Evolutionary conservation across 2,888 invertebrate genomes (phyloP), one percentile per base, ranked within the genome.

Genomic region (Oscheius sp.): DNA sequence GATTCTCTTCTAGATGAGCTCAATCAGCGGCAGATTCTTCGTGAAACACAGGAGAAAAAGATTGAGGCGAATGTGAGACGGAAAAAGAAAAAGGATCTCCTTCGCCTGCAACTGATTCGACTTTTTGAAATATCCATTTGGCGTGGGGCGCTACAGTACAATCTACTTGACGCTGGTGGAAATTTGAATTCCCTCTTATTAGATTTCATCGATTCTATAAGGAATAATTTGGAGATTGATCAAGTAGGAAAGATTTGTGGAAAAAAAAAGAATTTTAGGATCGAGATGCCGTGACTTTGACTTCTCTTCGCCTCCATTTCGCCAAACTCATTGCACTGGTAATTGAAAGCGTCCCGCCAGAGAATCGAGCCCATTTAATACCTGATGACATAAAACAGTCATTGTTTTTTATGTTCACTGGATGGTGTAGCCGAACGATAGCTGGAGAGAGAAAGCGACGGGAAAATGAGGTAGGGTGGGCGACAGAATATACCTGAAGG

Each of bases 1-100:
- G 94, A 94, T 94, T 95, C 96, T 88, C 89, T 98, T 70, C 92
- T 97, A 91, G 98, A 98, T 84, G 98, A 98, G 88, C 87, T 98
- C 65, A 91, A 93, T 6, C 91, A 92, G 1, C 63, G 78, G 12
- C 80, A 79, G 0, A 92, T 94, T 75, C 91, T 99, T 68, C 91
- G 95, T 20, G 98, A 99, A 87, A 95, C 96, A 0, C 69, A 66
- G 44, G 80, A 80, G 63, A 80, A 80, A 66, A 80, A 77, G 51
- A 64, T 68, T 30, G 95, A 96, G 87, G 97, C 97, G 87, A 98
- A 96, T 86, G 92, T 96, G 90, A 90, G 96, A 65, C 89, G 97
- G 44, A 89, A 95, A 44, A 89, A 94, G 65, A 90, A 96, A 41
- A 91, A 95, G 64, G 98, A 99, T 87, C 93, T 94, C 12, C 88